phyloP scores from a whole-genome alignment of 2,113 vertebrate genomes.

The Sinocyclocheilus maitianheensis region DNA sequence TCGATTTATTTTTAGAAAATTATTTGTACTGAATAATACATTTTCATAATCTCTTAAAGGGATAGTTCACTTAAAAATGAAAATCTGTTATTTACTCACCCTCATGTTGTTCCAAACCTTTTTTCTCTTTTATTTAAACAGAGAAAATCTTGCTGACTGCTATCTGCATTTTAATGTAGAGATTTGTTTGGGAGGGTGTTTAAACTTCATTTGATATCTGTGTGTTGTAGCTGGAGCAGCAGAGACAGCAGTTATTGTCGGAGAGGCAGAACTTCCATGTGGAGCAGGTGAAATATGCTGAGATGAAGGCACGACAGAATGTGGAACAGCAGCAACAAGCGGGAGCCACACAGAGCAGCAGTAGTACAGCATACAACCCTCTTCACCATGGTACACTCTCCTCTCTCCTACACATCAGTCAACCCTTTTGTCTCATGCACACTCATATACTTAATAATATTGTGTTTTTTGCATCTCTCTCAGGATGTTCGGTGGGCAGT shows the following conservation, averaged over 20 bases:
- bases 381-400: constrained; percentile 55
- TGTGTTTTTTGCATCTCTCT: constrained; percentile 67
- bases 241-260: constrained; percentile 92
- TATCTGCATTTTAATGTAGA: neutral
- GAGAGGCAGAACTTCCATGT: constrained; percentile 96
- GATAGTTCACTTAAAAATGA: neutral
- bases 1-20: neutral
- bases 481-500: constrained; percentile 78
- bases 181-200: neutral
- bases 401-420: neutral
- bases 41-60: neutral
- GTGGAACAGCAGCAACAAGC: constrained; percentile 86
- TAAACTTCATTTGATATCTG: constrained; percentile 11
- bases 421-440: neutral
- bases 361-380: constrained; percentile 63
- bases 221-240: constrained; percentile 86
- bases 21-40: too few relatives aligned
- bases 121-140: neutral
- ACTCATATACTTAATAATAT: neutral
- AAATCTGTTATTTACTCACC: neutral
- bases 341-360: constrained; percentile 66
- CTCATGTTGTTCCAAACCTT: neutral
- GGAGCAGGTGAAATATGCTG: constrained; percentile 94
- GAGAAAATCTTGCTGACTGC: neutral
- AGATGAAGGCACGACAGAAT: constrained; percentile 90